These are phyloP conservation scores for Limenitis camilla DNA, from an alignment of 2,888 invertebrate genomes.

Conservation along the genomic window DNA sequence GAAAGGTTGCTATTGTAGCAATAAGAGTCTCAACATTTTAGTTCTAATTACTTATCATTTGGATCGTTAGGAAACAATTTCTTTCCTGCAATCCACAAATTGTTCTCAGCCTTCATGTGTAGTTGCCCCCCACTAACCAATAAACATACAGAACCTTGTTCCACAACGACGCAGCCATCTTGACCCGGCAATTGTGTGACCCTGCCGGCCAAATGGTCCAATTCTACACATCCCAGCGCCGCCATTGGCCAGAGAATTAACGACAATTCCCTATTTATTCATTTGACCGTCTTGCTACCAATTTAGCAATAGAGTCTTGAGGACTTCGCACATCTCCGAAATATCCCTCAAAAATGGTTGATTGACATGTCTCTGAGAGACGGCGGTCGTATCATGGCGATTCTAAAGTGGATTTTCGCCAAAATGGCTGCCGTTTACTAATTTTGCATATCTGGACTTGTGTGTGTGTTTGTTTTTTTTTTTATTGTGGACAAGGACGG, in stretches of 20 bases:
- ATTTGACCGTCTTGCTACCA: slow-evolving; percentile 56
- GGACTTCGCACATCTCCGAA: slow-evolving; percentile 15
- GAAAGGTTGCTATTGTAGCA: too few relatives aligned
- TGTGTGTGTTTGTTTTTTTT: slow-evolving; percentile 23
- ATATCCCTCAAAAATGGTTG: slow-evolving; percentile 40
- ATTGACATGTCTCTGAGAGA: slow-evolving; percentile 49
- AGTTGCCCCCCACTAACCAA: background rate
- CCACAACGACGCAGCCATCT: slow-evolving; percentile 38
- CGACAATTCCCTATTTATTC: slow-evolving; percentile 59
- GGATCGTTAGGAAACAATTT: too few relatives aligned
- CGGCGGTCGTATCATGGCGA: slow-evolving; percentile 39
- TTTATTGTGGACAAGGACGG: slow-evolving; percentile 22
- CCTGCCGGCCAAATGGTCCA: slow-evolving; percentile 64
- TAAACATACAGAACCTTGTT: slow-evolving; percentile 29
- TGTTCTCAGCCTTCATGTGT: background rate
- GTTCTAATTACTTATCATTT: background rate
- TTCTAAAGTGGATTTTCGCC: slow-evolving; percentile 54
- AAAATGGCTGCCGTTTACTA: slow-evolving; percentile 53
- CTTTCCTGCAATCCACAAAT: background rate
- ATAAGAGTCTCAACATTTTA: too few relatives aligned
- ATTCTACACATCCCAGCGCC: slow-evolving; percentile 48
- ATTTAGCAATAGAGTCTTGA: slow-evolving; percentile 54
- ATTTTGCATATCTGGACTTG: slow-evolving; percentile 33
- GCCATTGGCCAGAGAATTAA: slow-evolving; percentile 65
- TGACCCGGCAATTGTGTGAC: slow-evolving; percentile 54